A percentile compares a stretch with the other conserved stretches of the same genome.
Conservation (phyloP, 2,113 vertebrate genomes). For the Microcebus ravelobensis region DNA sequence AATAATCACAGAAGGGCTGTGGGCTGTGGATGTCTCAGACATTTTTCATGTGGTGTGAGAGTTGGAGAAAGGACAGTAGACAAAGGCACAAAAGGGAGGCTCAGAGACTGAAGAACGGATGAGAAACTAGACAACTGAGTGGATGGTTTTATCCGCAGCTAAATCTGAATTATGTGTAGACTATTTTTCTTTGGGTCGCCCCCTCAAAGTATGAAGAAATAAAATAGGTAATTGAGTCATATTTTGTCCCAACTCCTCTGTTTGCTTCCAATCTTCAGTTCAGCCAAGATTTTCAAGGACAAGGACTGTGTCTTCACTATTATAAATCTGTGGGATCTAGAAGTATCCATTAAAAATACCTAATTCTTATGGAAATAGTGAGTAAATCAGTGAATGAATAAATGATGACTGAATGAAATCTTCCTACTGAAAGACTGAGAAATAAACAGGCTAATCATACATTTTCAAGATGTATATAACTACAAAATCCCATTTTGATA, state of each 20-base stretch:
- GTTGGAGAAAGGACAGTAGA: background rate
- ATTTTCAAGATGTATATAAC: background rate
- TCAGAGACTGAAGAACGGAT: background rate
- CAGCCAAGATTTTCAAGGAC: background rate
- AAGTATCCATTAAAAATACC: background rate
- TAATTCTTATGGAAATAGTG: background rate
- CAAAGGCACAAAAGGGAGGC: background rate
- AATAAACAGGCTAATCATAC: background rate
- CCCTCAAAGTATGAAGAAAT: conserved; percentile 25
- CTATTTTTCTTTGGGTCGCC: conserved; percentile 2
- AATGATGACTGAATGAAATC: background rate
- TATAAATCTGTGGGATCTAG: background rate
- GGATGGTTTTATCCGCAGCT: background rate
- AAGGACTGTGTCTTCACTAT: background rate
- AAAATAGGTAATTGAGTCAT: background rate
- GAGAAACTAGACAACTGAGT: background rate
- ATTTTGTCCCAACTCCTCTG: background rate
- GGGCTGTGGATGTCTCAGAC: background rate
- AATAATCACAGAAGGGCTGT: background rate
- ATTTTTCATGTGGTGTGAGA: background rate
- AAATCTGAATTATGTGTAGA: background rate
- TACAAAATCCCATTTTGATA: background rate
- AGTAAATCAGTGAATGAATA: background rate
- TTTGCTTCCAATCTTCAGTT: background rate
- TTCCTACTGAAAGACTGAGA: background rate